Evolutionary conservation across 2,888 invertebrate species (phyloP).

Genomic region (Hyppa rectilinea): DNA sequence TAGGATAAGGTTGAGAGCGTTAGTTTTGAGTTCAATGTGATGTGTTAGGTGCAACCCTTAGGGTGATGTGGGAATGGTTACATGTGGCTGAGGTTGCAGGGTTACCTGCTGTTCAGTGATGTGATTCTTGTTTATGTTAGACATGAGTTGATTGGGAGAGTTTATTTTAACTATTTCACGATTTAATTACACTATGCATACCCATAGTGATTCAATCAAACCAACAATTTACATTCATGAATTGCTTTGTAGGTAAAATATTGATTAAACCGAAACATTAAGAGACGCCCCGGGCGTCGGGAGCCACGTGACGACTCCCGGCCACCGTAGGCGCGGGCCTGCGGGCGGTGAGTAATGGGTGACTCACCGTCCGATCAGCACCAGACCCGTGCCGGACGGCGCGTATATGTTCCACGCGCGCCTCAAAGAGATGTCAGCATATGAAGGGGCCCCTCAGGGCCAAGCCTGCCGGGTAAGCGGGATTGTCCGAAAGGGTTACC

Average conservation of each 20-base stretch:
- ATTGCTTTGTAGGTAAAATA: too few species aligned
- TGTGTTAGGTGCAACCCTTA: not conserved
- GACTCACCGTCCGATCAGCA: too few species aligned
- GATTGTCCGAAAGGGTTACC: too few species aligned
- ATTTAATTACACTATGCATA: not conserved
- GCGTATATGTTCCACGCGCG: too few species aligned
- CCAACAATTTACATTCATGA: not conserved
- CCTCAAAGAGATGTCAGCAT: too few species aligned
- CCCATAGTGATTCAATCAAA: not conserved
- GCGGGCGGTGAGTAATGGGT: too few species aligned
- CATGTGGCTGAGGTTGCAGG: not conserved
- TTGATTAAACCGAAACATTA: not conserved
- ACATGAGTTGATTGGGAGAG: not conserved
- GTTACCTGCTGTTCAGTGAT: not conserved
- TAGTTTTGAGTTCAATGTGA: constrained; percentile 11
- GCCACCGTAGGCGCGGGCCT: too few species aligned
- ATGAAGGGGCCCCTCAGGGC: too few species aligned
- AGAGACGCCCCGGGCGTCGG: too few species aligned
- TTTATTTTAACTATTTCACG: not conserved
- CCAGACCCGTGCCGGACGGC: too few species aligned
- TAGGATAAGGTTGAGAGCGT: not conserved
- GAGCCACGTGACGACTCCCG: too few species aligned
- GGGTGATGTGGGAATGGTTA: not conserved
- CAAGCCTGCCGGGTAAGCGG: too few species aligned
- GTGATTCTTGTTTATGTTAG: not conserved